These are phyloP conservation scores for Lacerta agilis DNA, from an alignment of 2,797 vertebrate species.

Conservation along the genomic window DNA sequence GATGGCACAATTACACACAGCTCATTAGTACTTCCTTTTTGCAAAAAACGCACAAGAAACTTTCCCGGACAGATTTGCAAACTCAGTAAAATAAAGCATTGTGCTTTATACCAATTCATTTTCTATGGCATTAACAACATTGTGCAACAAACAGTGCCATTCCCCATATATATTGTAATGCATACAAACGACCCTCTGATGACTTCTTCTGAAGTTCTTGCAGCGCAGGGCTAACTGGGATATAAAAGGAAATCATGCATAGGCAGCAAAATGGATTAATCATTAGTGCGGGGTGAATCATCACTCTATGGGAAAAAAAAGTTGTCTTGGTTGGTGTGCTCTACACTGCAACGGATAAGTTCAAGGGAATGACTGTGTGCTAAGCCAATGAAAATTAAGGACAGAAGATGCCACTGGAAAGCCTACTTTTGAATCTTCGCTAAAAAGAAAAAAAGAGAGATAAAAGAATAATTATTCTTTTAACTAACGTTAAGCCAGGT, in stretches of 20 bases:
- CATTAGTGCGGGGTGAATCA: conserved; percentile 55
- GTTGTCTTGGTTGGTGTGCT: conserved; percentile 41
- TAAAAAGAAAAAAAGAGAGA: background rate
- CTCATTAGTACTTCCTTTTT: background rate
- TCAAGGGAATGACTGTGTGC: conserved; percentile 1
- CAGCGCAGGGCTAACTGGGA: conserved; percentile 57
- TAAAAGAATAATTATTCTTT: background rate
- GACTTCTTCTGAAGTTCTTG: conserved; percentile 61
- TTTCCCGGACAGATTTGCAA: conserved; percentile 47
- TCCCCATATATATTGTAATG: conserved; percentile 65
- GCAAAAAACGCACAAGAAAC: background rate
- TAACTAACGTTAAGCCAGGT: background rate
- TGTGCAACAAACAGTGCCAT: conserved; percentile 64
- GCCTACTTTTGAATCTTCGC: conserved; percentile 26
- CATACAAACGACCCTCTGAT: conserved; percentile 69
- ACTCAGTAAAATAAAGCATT: conserved; percentile 55
- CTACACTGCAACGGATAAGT: conserved; percentile 47
- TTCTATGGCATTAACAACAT: conserved; percentile 62
- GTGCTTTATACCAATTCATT: conserved; percentile 58
- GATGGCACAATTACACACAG: background rate
- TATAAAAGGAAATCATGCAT: conserved; percentile 68
- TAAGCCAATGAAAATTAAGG: conserved; percentile 24
- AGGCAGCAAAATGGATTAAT: conserved; percentile 65
- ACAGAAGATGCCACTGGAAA: conserved; percentile 38
- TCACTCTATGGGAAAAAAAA: conserved; percentile 37